phyloP scores from a whole-genome alignment of 2,797 vertebrate genomes.

The Cryptoblepharus egeriae region DNA sequence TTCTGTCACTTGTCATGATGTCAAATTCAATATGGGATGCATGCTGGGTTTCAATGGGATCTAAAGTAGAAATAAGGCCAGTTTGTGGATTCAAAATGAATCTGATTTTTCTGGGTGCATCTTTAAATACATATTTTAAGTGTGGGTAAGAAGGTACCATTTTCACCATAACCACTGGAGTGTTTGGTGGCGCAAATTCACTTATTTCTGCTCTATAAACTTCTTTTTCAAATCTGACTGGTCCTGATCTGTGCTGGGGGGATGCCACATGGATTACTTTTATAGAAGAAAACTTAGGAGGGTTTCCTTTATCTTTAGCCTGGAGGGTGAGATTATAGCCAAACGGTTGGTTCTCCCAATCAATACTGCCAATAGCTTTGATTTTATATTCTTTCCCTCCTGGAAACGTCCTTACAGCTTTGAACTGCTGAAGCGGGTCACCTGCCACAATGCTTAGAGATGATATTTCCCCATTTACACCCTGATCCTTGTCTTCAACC shows the following conservation, averaged over 20 bases:
- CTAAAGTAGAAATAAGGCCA: slow-evolving; percentile 91
- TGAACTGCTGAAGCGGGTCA: slow-evolving; percentile 92
- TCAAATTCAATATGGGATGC: slow-evolving; percentile 88
- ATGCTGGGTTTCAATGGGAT: slow-evolving; percentile 84
- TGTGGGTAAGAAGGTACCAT: slow-evolving; percentile 87
- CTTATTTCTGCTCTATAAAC: slow-evolving; percentile 92
- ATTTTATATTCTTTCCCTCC: slow-evolving; percentile 96
- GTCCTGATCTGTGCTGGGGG: slow-evolving; percentile 88
- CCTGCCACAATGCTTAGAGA: slow-evolving; percentile 93
- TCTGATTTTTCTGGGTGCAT: slow-evolving; percentile 81
- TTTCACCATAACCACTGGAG: slow-evolving; percentile 92
- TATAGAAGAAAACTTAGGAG: slow-evolving; percentile 90
- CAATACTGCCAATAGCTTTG: slow-evolving; percentile 85
- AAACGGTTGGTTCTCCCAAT: slow-evolving; percentile 92
- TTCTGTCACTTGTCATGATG: slow-evolving; percentile 88
- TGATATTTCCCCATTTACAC: slow-evolving; percentile 93
- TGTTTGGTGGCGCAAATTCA: slow-evolving; percentile 92
- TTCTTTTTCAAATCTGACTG: slow-evolving; percentile 87
- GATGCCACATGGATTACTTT: slow-evolving; percentile 90
- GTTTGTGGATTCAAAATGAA: slow-evolving; percentile 90
- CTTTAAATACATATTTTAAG: slow-evolving; percentile 88
- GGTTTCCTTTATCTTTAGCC: slow-evolving; percentile 96
- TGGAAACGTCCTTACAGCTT: slow-evolving; percentile 87
- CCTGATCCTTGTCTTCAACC: slow-evolving; percentile 92
- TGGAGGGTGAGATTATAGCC: slow-evolving; percentile 97